Evolutionary conservation across 2,797 vertebrate genomes (phyloP).

Genomic region (Dendrocincla fuliginosa): DNA sequence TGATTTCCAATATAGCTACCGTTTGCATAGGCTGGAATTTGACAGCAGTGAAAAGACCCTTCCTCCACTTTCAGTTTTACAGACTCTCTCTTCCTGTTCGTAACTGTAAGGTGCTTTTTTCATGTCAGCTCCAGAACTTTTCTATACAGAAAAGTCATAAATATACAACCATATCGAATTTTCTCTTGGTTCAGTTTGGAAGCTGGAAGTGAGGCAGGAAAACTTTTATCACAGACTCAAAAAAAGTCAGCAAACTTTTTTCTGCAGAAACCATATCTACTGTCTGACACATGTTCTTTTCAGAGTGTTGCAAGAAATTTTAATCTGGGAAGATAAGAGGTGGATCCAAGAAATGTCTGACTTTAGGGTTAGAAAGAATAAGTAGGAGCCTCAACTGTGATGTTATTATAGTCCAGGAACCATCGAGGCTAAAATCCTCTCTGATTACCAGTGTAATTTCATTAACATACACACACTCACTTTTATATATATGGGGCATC

Average conservation of each 20-base stretch:
- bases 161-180: not conserved
- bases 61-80: conserved; percentile 13
- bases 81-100: not conserved
- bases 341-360: not conserved
- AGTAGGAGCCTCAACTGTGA: not conserved
- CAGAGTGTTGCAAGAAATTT: not conserved
- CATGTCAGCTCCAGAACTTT: not conserved
- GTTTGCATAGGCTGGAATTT: not conserved
- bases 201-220: not conserved
- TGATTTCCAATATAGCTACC: not conserved
- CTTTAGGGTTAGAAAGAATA: not conserved
- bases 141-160: not conserved
- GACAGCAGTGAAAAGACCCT: not conserved
- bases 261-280: not conserved
- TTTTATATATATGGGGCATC: not conserved
- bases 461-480: not conserved
- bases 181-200: not conserved
- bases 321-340: not conserved
- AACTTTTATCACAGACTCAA: not conserved
- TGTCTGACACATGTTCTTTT: not conserved
- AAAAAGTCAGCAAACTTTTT: not conserved
- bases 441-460: not conserved
- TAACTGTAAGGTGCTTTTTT: not conserved
- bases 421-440: not conserved
- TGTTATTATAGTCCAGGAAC: not conserved